Evolutionary conservation across 1,140 invertebrate species (phyloP).

Genomic region (Asbolus verrucosus): DNA sequence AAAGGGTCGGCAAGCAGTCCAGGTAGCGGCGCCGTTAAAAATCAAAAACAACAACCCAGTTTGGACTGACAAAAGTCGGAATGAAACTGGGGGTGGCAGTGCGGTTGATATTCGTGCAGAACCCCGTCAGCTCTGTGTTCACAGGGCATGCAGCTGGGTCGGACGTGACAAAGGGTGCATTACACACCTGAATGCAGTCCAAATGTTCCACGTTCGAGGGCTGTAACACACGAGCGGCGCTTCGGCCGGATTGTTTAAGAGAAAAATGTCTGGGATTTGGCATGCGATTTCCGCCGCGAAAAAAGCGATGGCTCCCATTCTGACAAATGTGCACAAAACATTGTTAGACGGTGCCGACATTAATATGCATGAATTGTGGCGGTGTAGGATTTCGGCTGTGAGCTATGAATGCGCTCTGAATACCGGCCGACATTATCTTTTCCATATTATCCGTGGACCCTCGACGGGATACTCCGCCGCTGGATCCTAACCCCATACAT

Average conservation of each 20-base stretch:
- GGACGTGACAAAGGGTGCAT: too few species aligned
- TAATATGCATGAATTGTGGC: slow-evolving; percentile 36
- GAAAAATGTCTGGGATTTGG: neutral
- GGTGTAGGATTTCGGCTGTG: slow-evolving; percentile 26
- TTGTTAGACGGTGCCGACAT: slow-evolving; percentile 6
- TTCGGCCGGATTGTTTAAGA: too few species aligned
- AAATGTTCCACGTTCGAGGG: too few species aligned
- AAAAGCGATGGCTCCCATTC: slow-evolving; percentile 1
- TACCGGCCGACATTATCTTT: slow-evolving; percentile 30
- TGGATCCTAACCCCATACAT: neutral
- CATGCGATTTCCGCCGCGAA: neutral
- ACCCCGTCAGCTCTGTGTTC: neutral
- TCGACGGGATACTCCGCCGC: neutral
- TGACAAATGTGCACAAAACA: too few species aligned
- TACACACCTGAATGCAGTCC: too few species aligned
- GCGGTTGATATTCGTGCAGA: too few species aligned
- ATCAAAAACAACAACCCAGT: too few species aligned
- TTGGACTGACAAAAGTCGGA: too few species aligned
- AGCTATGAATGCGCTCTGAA: slow-evolving; percentile 17
- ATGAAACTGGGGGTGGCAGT: too few species aligned
- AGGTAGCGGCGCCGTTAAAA: too few species aligned
- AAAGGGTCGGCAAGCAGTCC: too few species aligned
- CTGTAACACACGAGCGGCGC: too few species aligned
- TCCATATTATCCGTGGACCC: slow-evolving; percentile 19
- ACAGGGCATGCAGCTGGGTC: neutral